Percentiles rank a stretch among this genome's conserved stretches.
Evolutionary conservation across 1,140 invertebrate species (phyloP).

Genomic region (Halictus rubicundus): DNA sequence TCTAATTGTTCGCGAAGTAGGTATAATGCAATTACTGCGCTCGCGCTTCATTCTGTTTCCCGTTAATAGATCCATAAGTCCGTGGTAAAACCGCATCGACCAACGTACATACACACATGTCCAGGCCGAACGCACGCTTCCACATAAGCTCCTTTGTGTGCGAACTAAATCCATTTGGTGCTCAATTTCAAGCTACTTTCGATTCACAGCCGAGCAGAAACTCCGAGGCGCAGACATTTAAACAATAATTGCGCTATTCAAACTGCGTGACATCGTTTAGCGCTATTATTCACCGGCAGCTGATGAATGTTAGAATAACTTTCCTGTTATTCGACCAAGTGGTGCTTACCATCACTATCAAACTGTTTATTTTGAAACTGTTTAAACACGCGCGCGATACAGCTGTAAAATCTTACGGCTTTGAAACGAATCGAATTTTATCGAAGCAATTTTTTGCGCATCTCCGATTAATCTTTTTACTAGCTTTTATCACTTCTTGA

Average conservation of each 20-base stretch:
- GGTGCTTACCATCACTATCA: too few relatives aligned
- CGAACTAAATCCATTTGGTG: conserved; percentile 35
- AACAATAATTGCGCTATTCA: conserved; percentile 42
- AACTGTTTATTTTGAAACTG: too few relatives aligned
- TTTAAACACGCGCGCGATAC: too few relatives aligned
- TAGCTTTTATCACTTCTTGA: too few relatives aligned
- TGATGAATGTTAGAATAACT: not conserved
- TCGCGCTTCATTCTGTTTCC: conserved; percentile 3
- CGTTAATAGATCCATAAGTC: conserved; percentile 14
- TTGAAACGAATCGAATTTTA: too few relatives aligned
- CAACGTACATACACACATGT: not conserved
- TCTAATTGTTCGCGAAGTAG: not conserved
- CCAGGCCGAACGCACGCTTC: conserved; percentile 25
- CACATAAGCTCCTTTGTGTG: conserved; percentile 26
- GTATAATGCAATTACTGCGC: conserved; percentile 24
- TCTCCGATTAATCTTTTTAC: too few relatives aligned
- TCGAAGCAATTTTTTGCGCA: too few relatives aligned
- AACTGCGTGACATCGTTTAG: conserved; percentile 19
- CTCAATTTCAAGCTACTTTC: conserved; percentile 26
- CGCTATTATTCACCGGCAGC: not conserved
- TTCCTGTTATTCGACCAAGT: not conserved
- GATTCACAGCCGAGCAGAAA: conserved; percentile 27
- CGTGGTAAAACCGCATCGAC: conserved; percentile 29
- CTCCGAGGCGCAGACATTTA: conserved; percentile 15
- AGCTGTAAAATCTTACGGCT: too few relatives aligned